These are phyloP conservation scores for Napeogenes inachia DNA, from an alignment of 2,888 invertebrate species.

Conservation along the genomic window DNA sequence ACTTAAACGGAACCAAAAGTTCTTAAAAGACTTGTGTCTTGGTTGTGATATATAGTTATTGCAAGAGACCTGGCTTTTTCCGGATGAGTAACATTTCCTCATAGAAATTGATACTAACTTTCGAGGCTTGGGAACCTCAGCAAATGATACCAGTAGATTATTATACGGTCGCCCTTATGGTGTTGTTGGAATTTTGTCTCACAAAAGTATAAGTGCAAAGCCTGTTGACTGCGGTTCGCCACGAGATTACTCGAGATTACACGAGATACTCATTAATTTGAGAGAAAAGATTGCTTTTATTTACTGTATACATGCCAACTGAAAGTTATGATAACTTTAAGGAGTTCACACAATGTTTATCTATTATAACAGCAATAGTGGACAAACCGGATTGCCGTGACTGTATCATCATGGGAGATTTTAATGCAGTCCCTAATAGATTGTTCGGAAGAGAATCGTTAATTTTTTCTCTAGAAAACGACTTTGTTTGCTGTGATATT, in stretches of 20 bases:
- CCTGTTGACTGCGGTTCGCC: not conserved
- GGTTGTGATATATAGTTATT: not conserved
- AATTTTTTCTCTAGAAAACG: not conserved
- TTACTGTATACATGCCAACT: not conserved
- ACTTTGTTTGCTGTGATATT: not conserved
- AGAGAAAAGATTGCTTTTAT: not conserved
- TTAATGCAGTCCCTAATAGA: not conserved
- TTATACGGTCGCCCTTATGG: not conserved
- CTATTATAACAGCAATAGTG: not conserved
- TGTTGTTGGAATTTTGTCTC: not conserved
- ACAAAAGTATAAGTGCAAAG: not conserved
- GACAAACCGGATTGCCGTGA: not conserved
- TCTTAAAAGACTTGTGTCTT: not conserved
- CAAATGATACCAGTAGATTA: not conserved
- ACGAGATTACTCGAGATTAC: too few relatives aligned
- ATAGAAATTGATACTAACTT: not conserved
- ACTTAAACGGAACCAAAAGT: not conserved
- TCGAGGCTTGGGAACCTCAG: not conserved
- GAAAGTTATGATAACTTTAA: not conserved
- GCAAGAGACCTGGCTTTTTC: not conserved
- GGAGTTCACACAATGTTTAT: not conserved
- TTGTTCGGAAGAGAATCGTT: not conserved
- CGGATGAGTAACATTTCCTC: not conserved
- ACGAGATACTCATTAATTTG: not conserved
- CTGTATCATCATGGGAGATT: slow-evolving; percentile 4